A percentile compares a stretch with the other conserved stretches of the same genome.
These are phyloP conservation scores for Mohoua ochrocephala DNA, from an alignment of 2,113 vertebrate species.

Conservation along the genomic window DNA sequence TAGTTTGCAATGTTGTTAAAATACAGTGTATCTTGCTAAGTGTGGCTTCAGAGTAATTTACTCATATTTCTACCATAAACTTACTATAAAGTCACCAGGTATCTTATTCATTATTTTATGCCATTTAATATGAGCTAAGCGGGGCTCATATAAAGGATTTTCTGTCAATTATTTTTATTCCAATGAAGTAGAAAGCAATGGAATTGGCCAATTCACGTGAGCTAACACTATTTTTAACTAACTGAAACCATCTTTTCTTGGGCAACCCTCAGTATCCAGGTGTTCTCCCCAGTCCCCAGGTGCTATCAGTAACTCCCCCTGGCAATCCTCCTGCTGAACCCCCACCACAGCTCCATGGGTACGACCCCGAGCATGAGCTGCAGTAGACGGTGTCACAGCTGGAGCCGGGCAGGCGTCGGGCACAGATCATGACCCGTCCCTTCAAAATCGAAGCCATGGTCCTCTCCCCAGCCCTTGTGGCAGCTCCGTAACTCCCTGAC, in stretches of 20 bases:
- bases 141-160: not conserved
- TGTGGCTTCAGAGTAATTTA: not conserved
- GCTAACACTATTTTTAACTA: not conserved
- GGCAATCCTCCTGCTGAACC: not conserved
- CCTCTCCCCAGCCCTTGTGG: not conserved
- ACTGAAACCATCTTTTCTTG: not conserved
- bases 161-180: not conserved
- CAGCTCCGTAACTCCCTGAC: not conserved
- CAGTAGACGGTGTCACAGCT: not conserved
- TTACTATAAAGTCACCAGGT: not conserved
- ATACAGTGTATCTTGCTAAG: not conserved
- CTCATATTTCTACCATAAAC: not conserved
- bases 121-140: not conserved
- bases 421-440: rapidly evolving
- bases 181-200: not conserved
- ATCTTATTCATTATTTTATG: not conserved
- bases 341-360: rapidly evolving
- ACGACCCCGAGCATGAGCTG: not conserved
- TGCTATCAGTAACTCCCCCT: not conserved
- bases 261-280: not conserved
- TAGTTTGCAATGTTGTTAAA: not conserved
- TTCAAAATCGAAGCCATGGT: not conserved
- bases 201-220: not conserved
- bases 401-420: not conserved
- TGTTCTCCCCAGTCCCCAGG: not conserved